Conservation (phyloP, 2,888 invertebrate species). For the Cataglyphis albicans region DNA sequence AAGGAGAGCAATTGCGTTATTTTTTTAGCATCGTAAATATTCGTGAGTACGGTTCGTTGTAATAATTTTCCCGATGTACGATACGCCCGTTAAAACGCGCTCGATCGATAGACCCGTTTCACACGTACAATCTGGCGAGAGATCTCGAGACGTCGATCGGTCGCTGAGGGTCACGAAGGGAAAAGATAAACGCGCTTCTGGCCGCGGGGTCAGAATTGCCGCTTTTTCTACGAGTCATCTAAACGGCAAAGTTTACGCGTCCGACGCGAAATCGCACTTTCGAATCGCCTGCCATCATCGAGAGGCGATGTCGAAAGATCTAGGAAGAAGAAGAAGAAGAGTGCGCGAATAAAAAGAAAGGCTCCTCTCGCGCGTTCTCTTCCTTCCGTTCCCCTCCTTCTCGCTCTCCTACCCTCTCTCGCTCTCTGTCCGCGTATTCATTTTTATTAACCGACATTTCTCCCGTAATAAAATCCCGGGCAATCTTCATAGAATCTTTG, state of each 20-base stretch:
- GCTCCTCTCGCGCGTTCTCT: background rate
- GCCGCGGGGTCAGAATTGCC: slow-evolving; percentile 25
- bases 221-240: slow-evolving; percentile 63
- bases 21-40: background rate
- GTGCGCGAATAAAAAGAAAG: slow-evolving; percentile 54
- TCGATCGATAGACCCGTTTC: slow-evolving; percentile 67
- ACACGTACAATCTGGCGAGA: slow-evolving; percentile 64
- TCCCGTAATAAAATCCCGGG: slow-evolving; percentile 85
- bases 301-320: slow-evolving; percentile 55
- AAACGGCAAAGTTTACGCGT: slow-evolving; percentile 77
- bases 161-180: slow-evolving; percentile 66
- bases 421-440: slow-evolving; percentile 80
- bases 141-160: slow-evolving; percentile 61
- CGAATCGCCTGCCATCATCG: slow-evolving; percentile 75
- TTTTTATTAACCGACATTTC: slow-evolving; percentile 86
- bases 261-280: slow-evolving; percentile 78
- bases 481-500: slow-evolving; percentile 86
- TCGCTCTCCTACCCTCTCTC: slow-evolving; percentile 15
- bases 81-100: slow-evolving; percentile 44
- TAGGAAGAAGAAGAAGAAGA: slow-evolving; percentile 59
- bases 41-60: slow-evolving; percentile 48
- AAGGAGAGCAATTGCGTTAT: background rate
- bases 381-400: slow-evolving; percentile 45
- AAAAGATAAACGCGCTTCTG: slow-evolving; percentile 69
- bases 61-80: slow-evolving; percentile 42